Conservation (phyloP, 2,113 vertebrate genomes). For the Sporophila hypoxantha region DNA sequence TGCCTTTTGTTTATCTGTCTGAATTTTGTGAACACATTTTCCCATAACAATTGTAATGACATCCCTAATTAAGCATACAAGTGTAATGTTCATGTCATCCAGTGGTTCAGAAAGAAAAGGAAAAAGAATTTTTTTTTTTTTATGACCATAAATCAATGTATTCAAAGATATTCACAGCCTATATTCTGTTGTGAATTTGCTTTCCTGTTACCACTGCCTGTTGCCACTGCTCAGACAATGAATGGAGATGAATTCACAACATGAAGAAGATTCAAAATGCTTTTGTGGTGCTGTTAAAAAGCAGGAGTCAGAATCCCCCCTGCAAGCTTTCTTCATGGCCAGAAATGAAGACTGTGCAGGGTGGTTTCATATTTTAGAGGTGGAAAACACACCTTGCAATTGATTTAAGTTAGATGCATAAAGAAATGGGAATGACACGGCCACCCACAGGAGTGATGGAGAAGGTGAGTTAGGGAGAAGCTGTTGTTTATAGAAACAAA, state of each 20-base stretch:
- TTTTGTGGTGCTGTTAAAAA: neutral
- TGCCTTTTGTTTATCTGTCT: neutral
- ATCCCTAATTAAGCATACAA: neutral
- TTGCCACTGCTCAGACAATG: neutral
- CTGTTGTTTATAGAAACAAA: neutral
- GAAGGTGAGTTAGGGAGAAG: neutral
- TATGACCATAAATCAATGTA: neutral
- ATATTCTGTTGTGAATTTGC: neutral
- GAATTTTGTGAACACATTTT: neutral
- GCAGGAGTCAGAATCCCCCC: neutral
- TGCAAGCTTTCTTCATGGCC: neutral
- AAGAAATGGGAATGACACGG: neutral
- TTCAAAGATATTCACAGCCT: neutral
- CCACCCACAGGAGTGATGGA: neutral
- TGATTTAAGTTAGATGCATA: neutral
- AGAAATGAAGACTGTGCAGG: neutral
- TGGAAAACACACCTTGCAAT: neutral
- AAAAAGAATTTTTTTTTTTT: neutral
- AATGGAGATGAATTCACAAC: neutral
- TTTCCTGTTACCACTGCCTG: neutral
- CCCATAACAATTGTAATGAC: neutral
- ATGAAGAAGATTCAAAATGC: neutral
- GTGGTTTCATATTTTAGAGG: neutral
- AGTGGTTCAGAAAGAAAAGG: neutral
- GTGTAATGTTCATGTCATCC: neutral